Evolutionary conservation across 2,888 invertebrate genomes (phyloP).

Genomic region (Ernsta delagoae): DNA sequence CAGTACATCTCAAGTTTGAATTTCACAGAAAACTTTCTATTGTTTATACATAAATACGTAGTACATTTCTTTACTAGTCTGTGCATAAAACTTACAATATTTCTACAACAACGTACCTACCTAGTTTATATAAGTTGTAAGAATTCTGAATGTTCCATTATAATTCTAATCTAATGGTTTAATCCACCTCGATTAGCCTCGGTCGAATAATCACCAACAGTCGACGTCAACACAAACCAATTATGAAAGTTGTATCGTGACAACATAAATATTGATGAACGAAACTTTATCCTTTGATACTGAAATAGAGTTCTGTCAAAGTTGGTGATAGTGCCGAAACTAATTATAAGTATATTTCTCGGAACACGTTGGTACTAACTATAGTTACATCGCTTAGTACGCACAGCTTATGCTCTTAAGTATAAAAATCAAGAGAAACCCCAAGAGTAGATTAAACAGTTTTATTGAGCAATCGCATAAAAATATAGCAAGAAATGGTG

Average conservation of each 20-base stretch:
- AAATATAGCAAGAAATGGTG: neutral
- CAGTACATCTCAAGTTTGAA: too few species aligned
- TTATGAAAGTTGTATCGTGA: constrained; percentile 3
- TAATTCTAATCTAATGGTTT: neutral
- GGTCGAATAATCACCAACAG: neutral
- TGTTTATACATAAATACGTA: too few species aligned
- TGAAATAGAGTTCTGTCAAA: neutral
- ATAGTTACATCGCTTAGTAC: too few species aligned
- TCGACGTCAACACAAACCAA: constrained; percentile 1
- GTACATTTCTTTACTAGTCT: too few species aligned
- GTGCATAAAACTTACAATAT: too few species aligned
- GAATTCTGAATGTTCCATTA: too few species aligned
- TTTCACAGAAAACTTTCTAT: too few species aligned
- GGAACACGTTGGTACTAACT: neutral
- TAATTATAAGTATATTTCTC: neutral
- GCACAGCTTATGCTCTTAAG: too few species aligned
- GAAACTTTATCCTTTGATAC: neutral
- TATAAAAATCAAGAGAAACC: neutral
- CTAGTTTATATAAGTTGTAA: too few species aligned
- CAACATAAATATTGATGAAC: neutral
- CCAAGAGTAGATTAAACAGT: too few species aligned
- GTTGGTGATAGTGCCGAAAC: neutral
- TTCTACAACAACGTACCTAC: too few species aligned
- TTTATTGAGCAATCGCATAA: too few species aligned
- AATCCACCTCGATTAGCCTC: constrained; percentile 2